Conservation (phyloP, 2,888 invertebrate genomes). For the Xanthia togata region DNA sequence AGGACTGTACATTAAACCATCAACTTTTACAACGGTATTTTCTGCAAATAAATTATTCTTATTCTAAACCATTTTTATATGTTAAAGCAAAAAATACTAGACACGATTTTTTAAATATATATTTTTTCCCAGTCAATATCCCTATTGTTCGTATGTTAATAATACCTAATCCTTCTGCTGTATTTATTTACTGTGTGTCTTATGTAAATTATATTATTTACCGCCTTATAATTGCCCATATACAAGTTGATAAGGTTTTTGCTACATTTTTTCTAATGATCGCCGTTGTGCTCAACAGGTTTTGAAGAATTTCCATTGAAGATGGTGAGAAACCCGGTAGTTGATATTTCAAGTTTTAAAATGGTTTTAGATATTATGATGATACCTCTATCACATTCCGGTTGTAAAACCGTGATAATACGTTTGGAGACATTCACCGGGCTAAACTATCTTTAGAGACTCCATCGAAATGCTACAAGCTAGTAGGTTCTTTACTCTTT, state of each 20-base stretch:
- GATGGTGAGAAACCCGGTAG: not conserved
- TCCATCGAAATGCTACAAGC: not conserved
- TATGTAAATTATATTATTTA: constrained; percentile 24
- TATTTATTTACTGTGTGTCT: not conserved
- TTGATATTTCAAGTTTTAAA: not conserved
- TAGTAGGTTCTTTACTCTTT: not conserved
- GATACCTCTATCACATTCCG: not conserved
- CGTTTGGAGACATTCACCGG: not conserved
- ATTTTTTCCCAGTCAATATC: too few species aligned
- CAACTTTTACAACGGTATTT: too few species aligned
- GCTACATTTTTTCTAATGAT: constrained; percentile 28
- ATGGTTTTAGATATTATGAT: not conserved
- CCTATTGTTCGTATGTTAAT: not conserved
- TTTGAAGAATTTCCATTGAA: constrained; percentile 20
- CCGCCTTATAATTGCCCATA: constrained; percentile 12
- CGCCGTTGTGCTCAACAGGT: constrained; percentile 2
- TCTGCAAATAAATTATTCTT: too few species aligned
- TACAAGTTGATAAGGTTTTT: constrained; percentile 22
- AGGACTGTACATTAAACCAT: too few species aligned
- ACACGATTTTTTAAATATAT: too few species aligned
- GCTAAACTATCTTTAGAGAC: not conserved
- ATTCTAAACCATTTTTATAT: too few species aligned
- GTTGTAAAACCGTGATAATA: not conserved
- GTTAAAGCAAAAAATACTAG: too few species aligned
- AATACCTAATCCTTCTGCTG: constrained; percentile 1